Evolutionary conservation across 2,113 vertebrate species (phyloP).

Genomic region (Nibea albiflora): DNA sequence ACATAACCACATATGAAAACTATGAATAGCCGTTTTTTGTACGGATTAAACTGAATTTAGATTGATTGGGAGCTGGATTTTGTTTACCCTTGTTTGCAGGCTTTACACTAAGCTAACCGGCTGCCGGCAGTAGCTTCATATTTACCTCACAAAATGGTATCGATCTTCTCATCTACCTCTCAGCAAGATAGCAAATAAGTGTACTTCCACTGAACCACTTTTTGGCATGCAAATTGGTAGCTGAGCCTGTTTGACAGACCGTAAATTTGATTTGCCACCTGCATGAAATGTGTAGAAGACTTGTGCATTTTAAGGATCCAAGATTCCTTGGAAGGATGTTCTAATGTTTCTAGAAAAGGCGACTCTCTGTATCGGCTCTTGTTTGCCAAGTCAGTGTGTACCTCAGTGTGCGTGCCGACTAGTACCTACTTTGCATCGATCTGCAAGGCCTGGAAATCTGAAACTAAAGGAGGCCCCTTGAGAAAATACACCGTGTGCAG

Average conservation of each 20-base stretch:
- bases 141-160: background rate
- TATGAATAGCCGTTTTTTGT: background rate
- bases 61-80: background rate
- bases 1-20: background rate
- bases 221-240: background rate
- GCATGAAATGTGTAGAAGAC: background rate
- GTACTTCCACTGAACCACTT: background rate
- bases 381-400: conserved; percentile 63
- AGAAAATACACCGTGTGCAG: conserved; percentile 56
- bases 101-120: background rate
- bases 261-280: conserved; percentile 8
- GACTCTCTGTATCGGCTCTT: conserved; percentile 36
- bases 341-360: conserved; percentile 47
- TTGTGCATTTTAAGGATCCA: background rate
- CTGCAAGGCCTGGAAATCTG: conserved; percentile 72
- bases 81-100: background rate
- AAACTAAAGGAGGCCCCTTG: conserved; percentile 68
- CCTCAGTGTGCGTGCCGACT: conserved; percentile 48
- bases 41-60: background rate
- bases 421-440: conserved; percentile 76
- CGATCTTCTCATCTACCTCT: background rate
- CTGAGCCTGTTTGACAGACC: background rate
- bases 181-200: background rate
- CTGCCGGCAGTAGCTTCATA: background rate
- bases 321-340: background rate